Evolutionary conservation across 2,797 vertebrate species (phyloP).

Genomic region (Neosilurus hyrtlii): DNA sequence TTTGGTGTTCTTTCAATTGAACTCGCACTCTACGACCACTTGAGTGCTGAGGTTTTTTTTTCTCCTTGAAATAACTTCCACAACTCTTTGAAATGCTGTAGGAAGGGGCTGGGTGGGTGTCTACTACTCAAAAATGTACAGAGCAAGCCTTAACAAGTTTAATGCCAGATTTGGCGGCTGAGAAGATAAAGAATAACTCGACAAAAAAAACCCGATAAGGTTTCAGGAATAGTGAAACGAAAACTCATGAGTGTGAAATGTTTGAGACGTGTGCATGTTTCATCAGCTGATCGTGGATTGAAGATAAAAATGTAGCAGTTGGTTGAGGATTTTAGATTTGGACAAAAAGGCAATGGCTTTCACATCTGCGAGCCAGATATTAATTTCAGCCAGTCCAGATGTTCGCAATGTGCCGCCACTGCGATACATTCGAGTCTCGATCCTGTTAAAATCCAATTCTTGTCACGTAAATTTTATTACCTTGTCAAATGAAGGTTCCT

Average conservation of each 20-base stretch:
- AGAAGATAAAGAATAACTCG: conserved; percentile 25
- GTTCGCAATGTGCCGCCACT: no score
- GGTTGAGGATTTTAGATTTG: background rate
- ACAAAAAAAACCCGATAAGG: background rate
- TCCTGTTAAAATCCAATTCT: background rate
- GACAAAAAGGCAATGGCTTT: background rate
- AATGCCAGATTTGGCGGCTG: background rate
- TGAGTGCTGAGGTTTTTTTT: no score
- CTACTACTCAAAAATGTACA: conserved; percentile 25
- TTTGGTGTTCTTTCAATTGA: background rate
- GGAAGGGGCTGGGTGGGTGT: background rate
- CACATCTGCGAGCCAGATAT: background rate
- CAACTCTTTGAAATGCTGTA: background rate
- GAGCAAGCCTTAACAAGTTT: conserved; percentile 37
- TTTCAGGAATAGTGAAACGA: background rate
- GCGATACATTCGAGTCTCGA: background rate
- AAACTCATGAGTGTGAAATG: background rate
- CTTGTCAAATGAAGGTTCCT: conserved; percentile 12
- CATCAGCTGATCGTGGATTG: background rate
- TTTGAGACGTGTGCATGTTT: background rate
- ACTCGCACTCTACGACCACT: background rate
- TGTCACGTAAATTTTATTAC: background rate
- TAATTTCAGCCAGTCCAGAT: background rate
- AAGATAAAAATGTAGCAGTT: background rate
- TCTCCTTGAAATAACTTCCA: background rate